Base-by-base conservation (phyloP, 1,140 invertebrate genomes). In the Bombyx mori region DNA sequence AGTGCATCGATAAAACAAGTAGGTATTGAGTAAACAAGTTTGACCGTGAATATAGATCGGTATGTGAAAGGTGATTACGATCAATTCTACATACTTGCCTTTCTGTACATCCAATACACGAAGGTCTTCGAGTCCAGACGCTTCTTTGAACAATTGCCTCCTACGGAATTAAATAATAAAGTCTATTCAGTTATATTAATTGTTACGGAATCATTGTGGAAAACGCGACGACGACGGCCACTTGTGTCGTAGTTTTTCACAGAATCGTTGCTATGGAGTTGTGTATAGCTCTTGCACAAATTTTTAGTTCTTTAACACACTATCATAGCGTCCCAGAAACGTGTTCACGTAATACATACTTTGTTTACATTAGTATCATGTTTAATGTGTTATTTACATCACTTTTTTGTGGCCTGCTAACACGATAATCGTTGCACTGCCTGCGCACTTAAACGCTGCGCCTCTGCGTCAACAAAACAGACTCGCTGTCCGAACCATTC, bases 51-150 rank as follows among this genome's bases (percentile, higher is more conserved):
- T 67, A 59, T 45, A 42, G 18, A 42, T 53, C 58, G 55, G 45
- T 64, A 67, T 55, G 65, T 69, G 65, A 75, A 71, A 73, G 66
- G 66, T 74, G 68, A 73, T 58, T 63, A 54, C 26, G 4, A 35
- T 35, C 26, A 35, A 35, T 35, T 35, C 26, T 35, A 35, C 26
- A 35, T 81, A 86, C 83, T 86, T 83, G 83, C 83, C 83, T 86
- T 84, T 84, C 73, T 82, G 75, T 74, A 79, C 83, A 86, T 86
- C 83, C 83, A 86, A 86, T 84, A 79, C 72, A 75, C 71, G 76
- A 70, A 73, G 75, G 77, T 62, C 65, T 72, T 76, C 73, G 68
- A 74, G 50, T 68, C 72, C 73, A 69, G 73, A 73, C 76, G 76
- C 75, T 82, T 70, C 72, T 60, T 63, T 73, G 68, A 77, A 76